Conservation (phyloP, 2,888 invertebrate genomes). For the Nemapogon koenigi region DNA sequence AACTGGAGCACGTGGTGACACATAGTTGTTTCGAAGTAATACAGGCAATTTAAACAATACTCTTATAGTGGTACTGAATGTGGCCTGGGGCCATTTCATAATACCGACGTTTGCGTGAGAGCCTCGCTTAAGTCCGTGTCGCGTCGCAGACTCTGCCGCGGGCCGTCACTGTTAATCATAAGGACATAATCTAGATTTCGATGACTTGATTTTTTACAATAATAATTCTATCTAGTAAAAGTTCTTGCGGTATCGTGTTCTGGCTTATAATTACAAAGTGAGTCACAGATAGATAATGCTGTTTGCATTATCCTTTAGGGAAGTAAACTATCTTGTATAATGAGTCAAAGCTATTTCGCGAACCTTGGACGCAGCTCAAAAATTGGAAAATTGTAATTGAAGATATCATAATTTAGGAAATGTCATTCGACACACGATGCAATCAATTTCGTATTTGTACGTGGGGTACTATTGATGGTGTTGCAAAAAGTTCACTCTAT, state of each 20-base stretch:
- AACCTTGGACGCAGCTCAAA: too few species aligned
- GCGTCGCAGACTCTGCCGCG: constrained; percentile 17
- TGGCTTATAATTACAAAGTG: too few species aligned
- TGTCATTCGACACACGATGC: constrained; percentile 60
- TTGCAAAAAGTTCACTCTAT: too few species aligned
- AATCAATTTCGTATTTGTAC: constrained; percentile 65
- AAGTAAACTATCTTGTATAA: too few species aligned
- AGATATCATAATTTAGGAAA: constrained; percentile 25
- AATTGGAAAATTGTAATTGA: constrained; percentile 3
- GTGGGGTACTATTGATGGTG: constrained; percentile 28
- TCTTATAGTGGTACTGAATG: constrained; percentile 24
- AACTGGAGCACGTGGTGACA: constrained; percentile 49
- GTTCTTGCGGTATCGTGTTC: too few species aligned
- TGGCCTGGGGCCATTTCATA: constrained; percentile 35
- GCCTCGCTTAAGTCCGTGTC: constrained; percentile 28
- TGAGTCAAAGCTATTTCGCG: too few species aligned
- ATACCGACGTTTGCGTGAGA: constrained; percentile 42
- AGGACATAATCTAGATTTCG: too few species aligned
- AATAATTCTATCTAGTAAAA: too few species aligned
- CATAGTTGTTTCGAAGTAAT: constrained; percentile 34
- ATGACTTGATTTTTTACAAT: too few species aligned
- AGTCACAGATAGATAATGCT: too few species aligned
- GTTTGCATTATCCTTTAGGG: too few species aligned
- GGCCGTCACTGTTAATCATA: too few species aligned
- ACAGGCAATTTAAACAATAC: constrained; percentile 38